These are phyloP conservation scores for Mactromeris polynyma DNA, from an alignment of 2,888 invertebrate genomes.

Conservation along the genomic window DNA sequence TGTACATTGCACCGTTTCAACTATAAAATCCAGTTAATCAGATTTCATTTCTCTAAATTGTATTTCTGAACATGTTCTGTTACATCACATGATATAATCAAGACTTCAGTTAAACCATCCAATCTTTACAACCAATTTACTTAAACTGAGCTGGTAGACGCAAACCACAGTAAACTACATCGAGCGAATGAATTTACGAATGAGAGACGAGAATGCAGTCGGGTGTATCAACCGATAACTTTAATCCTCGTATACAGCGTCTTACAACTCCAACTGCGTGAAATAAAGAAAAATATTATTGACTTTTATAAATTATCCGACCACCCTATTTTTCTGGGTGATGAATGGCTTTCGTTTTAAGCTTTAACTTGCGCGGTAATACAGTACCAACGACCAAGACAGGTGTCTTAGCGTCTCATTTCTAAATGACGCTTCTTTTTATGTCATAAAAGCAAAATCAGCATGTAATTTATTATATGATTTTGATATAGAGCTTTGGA, in stretches of 20 bases:
- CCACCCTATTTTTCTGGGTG: background rate
- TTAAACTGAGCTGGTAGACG: slow-evolving; percentile 5
- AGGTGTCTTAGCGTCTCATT: slow-evolving; percentile 47
- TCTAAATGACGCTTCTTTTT: slow-evolving; percentile 12
- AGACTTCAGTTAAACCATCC: slow-evolving; percentile 3
- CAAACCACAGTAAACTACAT: background rate
- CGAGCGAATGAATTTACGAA: background rate
- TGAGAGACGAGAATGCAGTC: background rate
- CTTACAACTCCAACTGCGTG: background rate
- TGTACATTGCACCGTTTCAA: background rate
- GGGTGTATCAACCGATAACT: background rate
- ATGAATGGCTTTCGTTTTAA: slow-evolving; percentile 8
- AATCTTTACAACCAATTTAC: background rate
- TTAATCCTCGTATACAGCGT: background rate
- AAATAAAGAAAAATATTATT: slow-evolving; percentile 53
- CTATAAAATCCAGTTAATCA: background rate
- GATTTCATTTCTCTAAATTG: background rate
- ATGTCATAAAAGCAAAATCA: slow-evolving; percentile 40
- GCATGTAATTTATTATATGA: slow-evolving; percentile 56
- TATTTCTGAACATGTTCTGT: slow-evolving; percentile 29
- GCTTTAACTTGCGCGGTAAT: slow-evolving; percentile 30
- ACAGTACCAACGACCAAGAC: slow-evolving; percentile 28
- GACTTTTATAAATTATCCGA: slow-evolving; percentile 61
- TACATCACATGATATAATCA: slow-evolving; percentile 11
- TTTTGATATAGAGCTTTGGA: background rate